Conservation (phyloP, 2,888 invertebrate genomes). For the Lobophora halterata region DNA sequence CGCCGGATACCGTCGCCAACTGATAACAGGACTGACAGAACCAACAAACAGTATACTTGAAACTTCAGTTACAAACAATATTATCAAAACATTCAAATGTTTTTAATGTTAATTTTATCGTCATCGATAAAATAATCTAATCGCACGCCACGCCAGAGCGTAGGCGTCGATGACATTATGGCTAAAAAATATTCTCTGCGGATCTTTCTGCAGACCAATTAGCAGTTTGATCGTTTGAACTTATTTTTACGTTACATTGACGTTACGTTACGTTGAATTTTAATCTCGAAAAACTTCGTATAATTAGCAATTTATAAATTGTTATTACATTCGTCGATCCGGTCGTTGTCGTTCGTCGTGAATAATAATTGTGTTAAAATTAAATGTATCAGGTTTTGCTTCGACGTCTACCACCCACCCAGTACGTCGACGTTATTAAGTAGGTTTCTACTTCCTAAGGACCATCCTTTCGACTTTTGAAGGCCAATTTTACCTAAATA, state of each 20-base stretch:
- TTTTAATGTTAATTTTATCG: constrained; percentile 22
- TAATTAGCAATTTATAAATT: constrained; percentile 18
- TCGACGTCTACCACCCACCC: constrained; percentile 7
- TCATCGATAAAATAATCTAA: constrained; percentile 28
- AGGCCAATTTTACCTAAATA: too few relatives aligned
- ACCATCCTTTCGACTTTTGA: too few relatives aligned
- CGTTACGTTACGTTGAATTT: constrained; percentile 9
- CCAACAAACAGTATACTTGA: constrained; percentile 24
- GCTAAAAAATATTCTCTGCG: constrained; percentile 12
- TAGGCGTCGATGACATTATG: constrained; percentile 22
- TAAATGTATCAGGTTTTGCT: constrained; percentile 16
- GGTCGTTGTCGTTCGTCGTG: constrained; percentile 21
- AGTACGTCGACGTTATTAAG: too few relatives aligned
- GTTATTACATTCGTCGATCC: constrained; percentile 21
- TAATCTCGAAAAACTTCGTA: constrained; percentile 12
- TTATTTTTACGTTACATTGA: constrained; percentile 9
- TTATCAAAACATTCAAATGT: constrained; percentile 10
- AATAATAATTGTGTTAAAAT: constrained; percentile 23
- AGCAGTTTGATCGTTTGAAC: constrained; percentile 13
- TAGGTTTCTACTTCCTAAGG: too few relatives aligned
- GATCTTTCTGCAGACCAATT: constrained; percentile 14
- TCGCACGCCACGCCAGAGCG: constrained; percentile 19
- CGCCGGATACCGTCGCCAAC: constrained; percentile 54
- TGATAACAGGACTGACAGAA: constrained; percentile 51
- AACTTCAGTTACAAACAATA: constrained; percentile 3